Evolutionary conservation across 1,140 invertebrate genomes (phyloP), one percentile per base, ranked within the genome.

Genomic region (Drosophila nikananu): DNA sequence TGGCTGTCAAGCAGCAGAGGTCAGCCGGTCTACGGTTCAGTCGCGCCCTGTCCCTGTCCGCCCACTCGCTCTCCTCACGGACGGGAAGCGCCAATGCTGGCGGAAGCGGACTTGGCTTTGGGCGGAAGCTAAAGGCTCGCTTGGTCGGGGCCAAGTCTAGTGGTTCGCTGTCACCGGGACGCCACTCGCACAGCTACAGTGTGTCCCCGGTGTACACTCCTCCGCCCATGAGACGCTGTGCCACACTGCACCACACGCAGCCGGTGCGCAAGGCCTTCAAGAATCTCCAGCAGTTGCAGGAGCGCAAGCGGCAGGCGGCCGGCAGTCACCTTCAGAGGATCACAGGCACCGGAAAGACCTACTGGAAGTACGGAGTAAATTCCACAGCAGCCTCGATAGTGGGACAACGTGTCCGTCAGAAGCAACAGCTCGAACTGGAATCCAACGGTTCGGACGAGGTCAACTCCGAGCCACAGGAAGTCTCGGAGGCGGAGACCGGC

Each of bases 381-480:
- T 92, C 91, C 4, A 92, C 91, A 12, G 91, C 87, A 0, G 91
- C 84, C 48, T 92, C 91, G 1, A 92, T 92, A n/a, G 80, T 89
- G 41, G 91, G 82, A 1, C 87, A 92, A 19, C 80, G 90, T 2
- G 64, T 72, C 0, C 59, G 83, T 21, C 70, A 83, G 17, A 81
- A 66, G 58, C 83, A 86, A 23, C 63, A 80, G n/a, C 49, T 77
- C 58, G 79, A 73, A 19, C 35, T 57, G 8, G 90, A 92, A 19
- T 82, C 83, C 1, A 87, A 67, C 19, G 70, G 60, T 5, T 92
- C 81, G 4, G 91, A 92, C 35, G 86, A 90, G 8, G 61, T 68
- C 4, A 75, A 90, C 54, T 75, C 57, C 9, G 91, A 91, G 25
- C 51, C 72, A 4, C 60, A 55, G 30, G 80, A 89, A 25, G 30